Base-by-base conservation (phyloP, 1,140 invertebrate genomes). In the Planococcus citri region DNA sequence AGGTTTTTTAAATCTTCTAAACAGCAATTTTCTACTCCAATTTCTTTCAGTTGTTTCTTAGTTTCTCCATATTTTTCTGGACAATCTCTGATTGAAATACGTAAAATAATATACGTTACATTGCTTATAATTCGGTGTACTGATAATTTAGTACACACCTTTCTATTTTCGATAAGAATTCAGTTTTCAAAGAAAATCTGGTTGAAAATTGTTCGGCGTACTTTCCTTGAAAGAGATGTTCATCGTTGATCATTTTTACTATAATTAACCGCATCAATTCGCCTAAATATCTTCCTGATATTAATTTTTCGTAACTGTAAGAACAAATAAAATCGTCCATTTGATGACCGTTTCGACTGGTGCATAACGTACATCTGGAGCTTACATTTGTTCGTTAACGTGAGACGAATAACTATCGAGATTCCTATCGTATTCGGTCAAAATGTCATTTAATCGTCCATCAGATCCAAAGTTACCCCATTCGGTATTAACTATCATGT, bases 131-230 rank as follows among this genome's bases (percentile, higher is more conserved):
- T n/a, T n/a, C n/a, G n/a, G n/a, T n/a, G n/a, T n/a, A n/a, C n/a
- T n/a, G n/a, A 17, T 12, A 51, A 51, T 9, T 17, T 22, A 51
- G 17, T 67, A 78, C 77, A 78, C 76, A 88, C 87, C 81, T 88
- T 79, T 98, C 95, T 70, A 99, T 97, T 82, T 97, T 93, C 0
- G 95, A 98, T 0, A 99, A 89, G 78, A 93, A 97, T 85, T 97
- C 95, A 0, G 95, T 98, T 79, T 91, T 92, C 78, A 98, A 97
- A 61, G 84, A 85, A 70, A 88, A 86, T 68, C 84, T 83, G 71
- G 86, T 85, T 74, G 83, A 86, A 17, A 97, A 80, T 24, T 88
- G 78, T 71, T 85, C 80, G 17, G 89, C 86, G 25, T 83, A 81
- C 74, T 83, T 83, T 1, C 90, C 86, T 21, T 84, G 83, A 75